These are phyloP conservation scores for Drosophila parvula DNA, from an alignment of 1,140 invertebrate species.

Conservation along the genomic window DNA sequence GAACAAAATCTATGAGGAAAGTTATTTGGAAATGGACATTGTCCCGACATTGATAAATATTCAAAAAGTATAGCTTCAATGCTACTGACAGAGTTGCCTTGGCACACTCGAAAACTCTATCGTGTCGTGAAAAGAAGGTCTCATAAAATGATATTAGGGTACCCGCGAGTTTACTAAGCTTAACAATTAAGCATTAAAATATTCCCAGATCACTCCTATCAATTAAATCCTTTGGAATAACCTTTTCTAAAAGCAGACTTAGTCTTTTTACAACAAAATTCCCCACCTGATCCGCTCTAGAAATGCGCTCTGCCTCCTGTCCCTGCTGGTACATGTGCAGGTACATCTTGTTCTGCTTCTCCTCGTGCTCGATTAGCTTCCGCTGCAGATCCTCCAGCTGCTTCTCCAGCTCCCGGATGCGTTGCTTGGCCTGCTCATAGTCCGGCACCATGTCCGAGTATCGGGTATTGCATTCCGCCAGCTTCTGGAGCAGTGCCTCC, in stretches of 20 bases:
- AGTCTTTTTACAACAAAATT: neutral
- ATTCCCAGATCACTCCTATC: neutral
- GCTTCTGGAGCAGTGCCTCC: slow-evolving; percentile 90
- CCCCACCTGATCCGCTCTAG: slow-evolving; percentile 87
- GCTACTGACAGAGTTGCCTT: no score
- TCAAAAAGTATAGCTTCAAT: neutral
- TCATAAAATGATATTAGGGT: no score
- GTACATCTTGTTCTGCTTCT: slow-evolving; percentile 90
- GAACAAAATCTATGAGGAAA: neutral
- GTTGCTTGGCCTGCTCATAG: slow-evolving; percentile 88
- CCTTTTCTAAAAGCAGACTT: neutral
- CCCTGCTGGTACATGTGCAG: slow-evolving; percentile 93
- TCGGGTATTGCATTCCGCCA: slow-evolving; percentile 91
- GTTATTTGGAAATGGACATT: neutral
- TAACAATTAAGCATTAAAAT: neutral
- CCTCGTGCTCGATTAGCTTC: slow-evolving; percentile 89
- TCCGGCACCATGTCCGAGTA: slow-evolving; percentile 89
- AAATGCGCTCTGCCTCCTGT: slow-evolving; percentile 90
- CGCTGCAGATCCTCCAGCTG: slow-evolving; percentile 88
- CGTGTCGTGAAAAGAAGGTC: no score
- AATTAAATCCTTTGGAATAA: neutral
- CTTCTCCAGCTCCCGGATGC: slow-evolving; percentile 88
- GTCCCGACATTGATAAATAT: neutral
- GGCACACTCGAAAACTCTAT: no score
- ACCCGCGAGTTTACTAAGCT: no score